These are phyloP conservation scores for Yasuhikotakia modesta DNA, from an alignment of 2,797 vertebrate species.

Conservation along the genomic window DNA sequence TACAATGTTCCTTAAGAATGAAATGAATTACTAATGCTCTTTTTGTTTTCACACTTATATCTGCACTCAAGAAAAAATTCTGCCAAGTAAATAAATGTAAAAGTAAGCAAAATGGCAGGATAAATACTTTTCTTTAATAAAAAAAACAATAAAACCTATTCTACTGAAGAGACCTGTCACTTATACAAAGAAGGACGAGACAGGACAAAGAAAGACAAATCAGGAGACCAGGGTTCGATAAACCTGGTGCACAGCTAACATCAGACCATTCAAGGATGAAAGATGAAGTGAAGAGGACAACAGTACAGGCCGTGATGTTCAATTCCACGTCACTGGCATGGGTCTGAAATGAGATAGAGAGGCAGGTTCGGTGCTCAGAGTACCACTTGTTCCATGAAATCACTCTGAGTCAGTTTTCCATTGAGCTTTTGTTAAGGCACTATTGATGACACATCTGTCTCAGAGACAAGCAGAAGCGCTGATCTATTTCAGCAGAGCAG, in stretches of 20 bases:
- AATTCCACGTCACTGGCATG: constrained; percentile 49
- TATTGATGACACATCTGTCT: constrained; percentile 60
- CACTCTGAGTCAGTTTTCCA: constrained; percentile 56
- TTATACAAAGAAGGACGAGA: no score
- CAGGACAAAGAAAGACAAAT: constrained; percentile 10
- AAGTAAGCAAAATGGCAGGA: background rate
- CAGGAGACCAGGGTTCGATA: constrained; percentile 2
- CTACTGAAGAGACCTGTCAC: background rate
- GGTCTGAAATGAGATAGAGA: constrained; percentile 30
- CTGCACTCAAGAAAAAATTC: background rate
- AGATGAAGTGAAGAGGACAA: constrained; percentile 39
- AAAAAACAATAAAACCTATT: background rate
- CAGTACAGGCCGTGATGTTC: constrained; percentile 44
- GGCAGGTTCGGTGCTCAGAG: constrained; percentile 47
- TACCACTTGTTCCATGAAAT: constrained; percentile 59
- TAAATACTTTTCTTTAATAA: background rate
- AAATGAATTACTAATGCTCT: background rate
- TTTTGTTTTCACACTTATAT: background rate
- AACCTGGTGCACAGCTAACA: constrained; percentile 23
- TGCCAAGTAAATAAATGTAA: constrained; percentile 21
- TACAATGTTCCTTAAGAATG: background rate
- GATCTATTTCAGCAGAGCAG: constrained; percentile 47
- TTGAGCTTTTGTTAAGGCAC: constrained; percentile 55
- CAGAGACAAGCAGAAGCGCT: constrained; percentile 17
- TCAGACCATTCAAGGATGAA: constrained; percentile 41